A percentile compares a stretch with the other conserved stretches of the same genome.
Conservation (phyloP, 2,797 vertebrate genomes). For the Aldrovandia affinis region DNA sequence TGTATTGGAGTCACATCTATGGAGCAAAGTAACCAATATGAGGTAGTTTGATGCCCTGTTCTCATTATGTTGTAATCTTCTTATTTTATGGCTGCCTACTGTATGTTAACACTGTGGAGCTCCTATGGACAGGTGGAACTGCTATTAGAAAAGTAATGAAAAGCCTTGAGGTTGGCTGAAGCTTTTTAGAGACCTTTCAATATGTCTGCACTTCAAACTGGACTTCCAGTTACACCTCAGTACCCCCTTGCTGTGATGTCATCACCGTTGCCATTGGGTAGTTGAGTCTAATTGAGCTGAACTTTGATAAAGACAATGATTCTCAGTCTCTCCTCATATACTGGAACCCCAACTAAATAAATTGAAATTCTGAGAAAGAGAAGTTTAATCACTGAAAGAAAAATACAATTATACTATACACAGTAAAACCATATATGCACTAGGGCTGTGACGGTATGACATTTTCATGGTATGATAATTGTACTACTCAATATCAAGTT, state of each 20-base stretch:
- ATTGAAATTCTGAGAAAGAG: background rate
- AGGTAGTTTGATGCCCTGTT: no score
- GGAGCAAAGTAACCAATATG: no score
- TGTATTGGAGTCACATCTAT: background rate
- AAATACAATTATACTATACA: background rate
- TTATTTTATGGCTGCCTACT: background rate
- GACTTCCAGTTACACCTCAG: background rate
- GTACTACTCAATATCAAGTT: no score
- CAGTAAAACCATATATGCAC: background rate
- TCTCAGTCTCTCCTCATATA: background rate
- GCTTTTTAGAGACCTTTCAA: background rate
- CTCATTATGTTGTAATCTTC: no score
- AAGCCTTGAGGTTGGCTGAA: background rate
- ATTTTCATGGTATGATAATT: no score
- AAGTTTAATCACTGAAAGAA: background rate
- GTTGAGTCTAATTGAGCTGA: constrained; percentile 15
- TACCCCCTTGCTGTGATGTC: background rate
- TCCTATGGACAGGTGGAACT: background rate
- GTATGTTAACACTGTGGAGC: background rate
- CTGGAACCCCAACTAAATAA: background rate
- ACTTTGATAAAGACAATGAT: background rate
- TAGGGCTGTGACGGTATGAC: no score
- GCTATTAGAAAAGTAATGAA: background rate
- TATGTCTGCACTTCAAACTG: background rate
- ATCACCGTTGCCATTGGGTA: background rate